Evolutionary conservation across 2,797 vertebrate species (phyloP).

Genomic region (Periparus ater): DNA sequence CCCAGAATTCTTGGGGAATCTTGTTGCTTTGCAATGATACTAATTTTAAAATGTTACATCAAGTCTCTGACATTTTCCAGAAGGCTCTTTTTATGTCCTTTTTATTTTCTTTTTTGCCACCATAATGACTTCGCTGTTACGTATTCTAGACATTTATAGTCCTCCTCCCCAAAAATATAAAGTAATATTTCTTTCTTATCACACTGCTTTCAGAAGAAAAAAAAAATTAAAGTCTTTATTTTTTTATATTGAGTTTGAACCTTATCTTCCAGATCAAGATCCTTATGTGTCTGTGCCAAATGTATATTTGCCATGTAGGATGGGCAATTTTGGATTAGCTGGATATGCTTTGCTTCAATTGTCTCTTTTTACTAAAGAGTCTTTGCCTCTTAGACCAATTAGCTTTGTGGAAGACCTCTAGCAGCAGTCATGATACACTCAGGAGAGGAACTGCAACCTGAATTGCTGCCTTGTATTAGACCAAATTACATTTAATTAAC

Average conservation of each 20-base stretch:
- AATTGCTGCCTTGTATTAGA: not conserved
- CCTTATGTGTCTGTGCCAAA: not conserved
- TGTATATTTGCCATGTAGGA: not conserved
- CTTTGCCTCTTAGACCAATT: not conserved
- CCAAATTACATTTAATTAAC: not conserved
- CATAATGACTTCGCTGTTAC: accelerated
- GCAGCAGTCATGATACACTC: not conserved
- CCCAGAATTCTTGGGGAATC: not conserved
- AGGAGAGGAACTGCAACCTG: not conserved
- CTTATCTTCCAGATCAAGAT: not conserved
- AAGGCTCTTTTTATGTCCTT: not conserved
- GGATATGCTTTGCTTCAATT: not conserved
- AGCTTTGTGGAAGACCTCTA: not conserved
- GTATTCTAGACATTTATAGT: accelerated
- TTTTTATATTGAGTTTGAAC: not conserved
- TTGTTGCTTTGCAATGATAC: not conserved
- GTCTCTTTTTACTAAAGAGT: not conserved
- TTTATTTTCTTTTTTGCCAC: not conserved
- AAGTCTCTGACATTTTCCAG: not conserved
- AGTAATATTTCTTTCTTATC: not conserved
- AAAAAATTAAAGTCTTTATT: not conserved
- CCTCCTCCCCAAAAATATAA: not conserved
- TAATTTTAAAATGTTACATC: not conserved
- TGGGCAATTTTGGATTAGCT: not conserved
- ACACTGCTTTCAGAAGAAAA: not conserved